phyloP scores from a whole-genome alignment of 2,888 invertebrate species.

The Bombyx huttoni region DNA sequence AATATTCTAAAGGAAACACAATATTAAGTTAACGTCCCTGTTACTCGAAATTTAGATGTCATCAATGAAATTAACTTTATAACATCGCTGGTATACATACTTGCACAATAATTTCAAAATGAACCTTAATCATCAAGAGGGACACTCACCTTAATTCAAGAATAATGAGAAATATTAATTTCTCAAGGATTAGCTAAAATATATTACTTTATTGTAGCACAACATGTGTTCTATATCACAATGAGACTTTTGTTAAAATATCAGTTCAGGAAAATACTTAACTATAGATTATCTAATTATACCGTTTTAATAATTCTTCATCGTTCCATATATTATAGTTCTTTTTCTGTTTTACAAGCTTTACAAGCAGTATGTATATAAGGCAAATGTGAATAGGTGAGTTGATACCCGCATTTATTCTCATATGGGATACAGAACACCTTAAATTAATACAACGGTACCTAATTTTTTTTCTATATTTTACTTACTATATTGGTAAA shows the following conservation, averaged over 20 bases:
- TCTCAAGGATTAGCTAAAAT: not conserved
- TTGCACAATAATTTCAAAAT: too few species aligned
- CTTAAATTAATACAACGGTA: conserved; percentile 26
- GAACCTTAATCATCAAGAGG: not conserved
- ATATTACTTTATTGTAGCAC: not conserved
- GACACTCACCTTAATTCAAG: not conserved
- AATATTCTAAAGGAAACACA: too few species aligned
- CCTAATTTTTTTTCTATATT: conserved; percentile 24
- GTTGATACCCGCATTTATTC: conserved; percentile 12
- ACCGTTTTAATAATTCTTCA: not conserved
- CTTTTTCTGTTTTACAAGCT: not conserved
- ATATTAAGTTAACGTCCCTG: too few species aligned
- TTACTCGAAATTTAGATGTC: too few species aligned
- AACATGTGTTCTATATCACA: not conserved
- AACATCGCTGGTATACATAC: too few species aligned
- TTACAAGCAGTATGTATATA: not conserved
- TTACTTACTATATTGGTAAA: conserved; percentile 73
- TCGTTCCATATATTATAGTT: not conserved
- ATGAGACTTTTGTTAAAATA: not conserved
- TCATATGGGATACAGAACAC: conserved; percentile 15
- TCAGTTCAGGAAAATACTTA: not conserved
- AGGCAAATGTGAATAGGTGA: conserved; percentile 5
- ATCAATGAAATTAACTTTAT: too few species aligned
- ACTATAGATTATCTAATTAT: conserved; percentile 10
- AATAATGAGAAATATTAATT: not conserved